These are phyloP conservation scores for Pentalonia nigronervosa DNA, from an alignment of 1,140 invertebrate genomes.

Conservation along the genomic window DNA sequence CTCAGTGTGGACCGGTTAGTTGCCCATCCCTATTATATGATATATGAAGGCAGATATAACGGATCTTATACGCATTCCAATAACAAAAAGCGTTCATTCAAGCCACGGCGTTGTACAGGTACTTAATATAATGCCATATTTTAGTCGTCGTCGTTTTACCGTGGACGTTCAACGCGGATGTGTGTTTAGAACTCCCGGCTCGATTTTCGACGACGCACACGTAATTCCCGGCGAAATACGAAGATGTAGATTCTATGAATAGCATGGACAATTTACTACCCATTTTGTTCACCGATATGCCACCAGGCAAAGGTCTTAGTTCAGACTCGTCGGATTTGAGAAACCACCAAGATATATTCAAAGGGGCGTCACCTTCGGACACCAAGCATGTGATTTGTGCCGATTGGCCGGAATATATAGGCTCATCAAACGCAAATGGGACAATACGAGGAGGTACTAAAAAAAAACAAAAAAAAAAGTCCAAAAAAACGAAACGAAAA, in stretches of 20 bases:
- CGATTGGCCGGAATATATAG: constrained; percentile 66
- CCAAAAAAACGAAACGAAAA: neutral
- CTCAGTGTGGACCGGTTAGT: neutral
- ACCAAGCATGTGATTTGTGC: constrained; percentile 63
- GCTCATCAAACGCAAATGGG: constrained; percentile 67
- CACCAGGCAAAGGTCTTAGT: constrained; percentile 54
- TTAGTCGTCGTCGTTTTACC: constrained; percentile 60
- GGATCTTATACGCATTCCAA: constrained; percentile 9
- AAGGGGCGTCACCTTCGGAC: constrained; percentile 64
- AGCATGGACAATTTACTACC: constrained; percentile 76
- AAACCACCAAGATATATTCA: constrained; percentile 63
- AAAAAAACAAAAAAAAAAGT: neutral
- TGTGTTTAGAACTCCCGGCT: constrained; percentile 64
- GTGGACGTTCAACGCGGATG: constrained; percentile 65
- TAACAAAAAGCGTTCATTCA: neutral
- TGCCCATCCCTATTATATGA: neutral
- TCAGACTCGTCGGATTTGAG: constrained; percentile 59
- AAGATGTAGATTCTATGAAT: constrained; percentile 68
- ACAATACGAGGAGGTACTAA: constrained; percentile 66
- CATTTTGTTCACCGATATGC: constrained; percentile 66
- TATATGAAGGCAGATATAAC: neutral
- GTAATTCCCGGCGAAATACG: constrained; percentile 66
- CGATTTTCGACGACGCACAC: constrained; percentile 66
- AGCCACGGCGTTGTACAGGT: neutral
- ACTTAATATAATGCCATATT: constrained; percentile 61